Conservation (phyloP, 2,888 invertebrate genomes). For the Dasysyrphus albostriatus region DNA sequence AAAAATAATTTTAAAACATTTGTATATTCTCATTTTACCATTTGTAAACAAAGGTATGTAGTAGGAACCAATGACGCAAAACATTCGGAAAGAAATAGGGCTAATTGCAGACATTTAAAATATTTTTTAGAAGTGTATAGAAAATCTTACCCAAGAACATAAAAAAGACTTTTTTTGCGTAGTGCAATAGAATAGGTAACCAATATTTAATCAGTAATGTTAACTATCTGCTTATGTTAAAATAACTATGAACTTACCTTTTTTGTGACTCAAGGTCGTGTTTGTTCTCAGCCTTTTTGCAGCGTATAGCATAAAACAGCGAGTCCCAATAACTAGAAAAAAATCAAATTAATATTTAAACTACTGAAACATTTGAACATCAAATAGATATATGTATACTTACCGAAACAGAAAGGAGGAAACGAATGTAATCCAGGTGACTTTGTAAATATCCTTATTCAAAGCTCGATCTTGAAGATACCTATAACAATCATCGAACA, state of each 20-base stretch:
- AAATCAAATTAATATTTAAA: background rate
- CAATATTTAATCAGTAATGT: too few relatives aligned
- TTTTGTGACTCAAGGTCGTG: conserved; percentile 78
- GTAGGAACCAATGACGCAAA: too few relatives aligned
- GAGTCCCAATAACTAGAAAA: conserved; percentile 78
- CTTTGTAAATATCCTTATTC: conserved; percentile 73
- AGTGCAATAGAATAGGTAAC: too few relatives aligned
- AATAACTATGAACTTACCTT: conserved; percentile 73
- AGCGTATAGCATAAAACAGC: conserved; percentile 78
- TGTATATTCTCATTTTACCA: too few relatives aligned
- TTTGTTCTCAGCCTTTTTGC: conserved; percentile 77
- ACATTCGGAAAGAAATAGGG: too few relatives aligned
- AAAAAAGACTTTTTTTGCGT: too few relatives aligned
- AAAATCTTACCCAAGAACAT: too few relatives aligned
- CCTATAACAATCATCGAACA: conserved; percentile 75
- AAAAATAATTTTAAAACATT: too few relatives aligned
- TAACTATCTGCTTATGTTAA: too few relatives aligned
- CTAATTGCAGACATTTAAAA: too few relatives aligned
- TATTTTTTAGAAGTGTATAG: too few relatives aligned
- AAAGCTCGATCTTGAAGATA: conserved; percentile 79
- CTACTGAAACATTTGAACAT: background rate
- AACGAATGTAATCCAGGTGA: conserved; percentile 78
- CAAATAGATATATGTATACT: conserved; percentile 10
- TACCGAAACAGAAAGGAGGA: conserved; percentile 80
- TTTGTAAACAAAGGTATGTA: too few relatives aligned